Evolutionary conservation across 2,113 vertebrate genomes (phyloP).

Genomic region (Amblyopsis rosae): DNA sequence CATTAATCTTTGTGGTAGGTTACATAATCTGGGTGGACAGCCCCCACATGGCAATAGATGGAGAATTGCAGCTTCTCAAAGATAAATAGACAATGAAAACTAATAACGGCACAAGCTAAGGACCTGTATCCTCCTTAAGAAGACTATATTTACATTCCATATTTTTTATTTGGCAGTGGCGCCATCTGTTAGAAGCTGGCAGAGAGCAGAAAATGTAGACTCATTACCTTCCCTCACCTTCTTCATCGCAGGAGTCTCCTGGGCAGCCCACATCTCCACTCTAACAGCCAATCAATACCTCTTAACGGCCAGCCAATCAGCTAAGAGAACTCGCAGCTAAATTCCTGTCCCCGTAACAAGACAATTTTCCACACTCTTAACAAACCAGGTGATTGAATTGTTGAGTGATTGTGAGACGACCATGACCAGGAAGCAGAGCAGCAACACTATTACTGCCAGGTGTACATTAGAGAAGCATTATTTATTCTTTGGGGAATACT

Average conservation of each 20-base stretch:
- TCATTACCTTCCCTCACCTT: background rate
- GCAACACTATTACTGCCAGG: slow-evolving; percentile 15
- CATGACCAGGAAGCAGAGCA: slow-evolving; percentile 41
- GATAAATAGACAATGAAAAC: background rate
- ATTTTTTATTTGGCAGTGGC: too few relatives aligned
- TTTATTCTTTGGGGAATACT: too few relatives aligned
- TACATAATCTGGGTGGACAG: too few relatives aligned
- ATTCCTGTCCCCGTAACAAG: background rate
- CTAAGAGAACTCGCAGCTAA: background rate
- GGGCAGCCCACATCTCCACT: background rate
- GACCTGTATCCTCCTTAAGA: background rate
- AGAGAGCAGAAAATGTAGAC: background rate
- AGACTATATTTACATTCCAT: too few relatives aligned
- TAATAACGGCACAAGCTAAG: background rate
- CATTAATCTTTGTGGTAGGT: too few relatives aligned
- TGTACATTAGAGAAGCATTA: too few relatives aligned
- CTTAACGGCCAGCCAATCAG: background rate
- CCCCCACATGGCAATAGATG: too few relatives aligned
- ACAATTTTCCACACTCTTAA: background rate
- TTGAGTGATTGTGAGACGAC: slow-evolving; percentile 11
- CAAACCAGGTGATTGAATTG: background rate
- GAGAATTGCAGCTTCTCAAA: too few relatives aligned
- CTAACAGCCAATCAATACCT: slow-evolving; percentile 8
- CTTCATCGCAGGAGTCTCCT: background rate
- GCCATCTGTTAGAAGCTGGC: background rate